phyloP scores from a whole-genome alignment of 2,888 invertebrate genomes.

The Volucella inanis region DNA sequence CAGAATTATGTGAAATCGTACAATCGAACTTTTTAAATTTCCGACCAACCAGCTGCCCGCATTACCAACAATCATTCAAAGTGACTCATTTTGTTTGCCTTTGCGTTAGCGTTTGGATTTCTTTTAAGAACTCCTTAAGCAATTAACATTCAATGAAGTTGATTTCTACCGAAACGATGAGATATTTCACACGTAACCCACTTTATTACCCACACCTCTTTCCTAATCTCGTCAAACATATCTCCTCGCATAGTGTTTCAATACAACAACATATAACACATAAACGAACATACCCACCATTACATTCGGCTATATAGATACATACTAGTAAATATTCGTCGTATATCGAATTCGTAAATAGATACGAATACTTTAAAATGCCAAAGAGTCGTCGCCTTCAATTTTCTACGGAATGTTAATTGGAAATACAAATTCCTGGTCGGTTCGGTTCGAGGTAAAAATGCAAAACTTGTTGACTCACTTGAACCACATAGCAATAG shows the following conservation, averaged over 20 bases:
- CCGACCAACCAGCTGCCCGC: neutral
- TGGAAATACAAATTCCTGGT: conserved; percentile 74
- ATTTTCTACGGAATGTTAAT: conserved; percentile 69
- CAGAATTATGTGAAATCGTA: too few species aligned
- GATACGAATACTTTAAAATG: conserved; percentile 44
- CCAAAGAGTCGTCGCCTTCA: conserved; percentile 66
- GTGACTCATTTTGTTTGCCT: conserved; percentile 40
- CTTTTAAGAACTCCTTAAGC: conserved; percentile 31
- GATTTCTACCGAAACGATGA: conserved; percentile 67
- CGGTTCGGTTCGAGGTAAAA: conserved; percentile 72
- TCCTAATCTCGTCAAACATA: conserved; percentile 64
- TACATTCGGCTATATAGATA: neutral
- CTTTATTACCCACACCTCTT: conserved; percentile 69
- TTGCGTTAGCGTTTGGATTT: neutral
- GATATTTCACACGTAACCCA: conserved; percentile 74
- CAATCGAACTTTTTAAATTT: neutral
- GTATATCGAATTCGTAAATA: conserved; percentile 45
- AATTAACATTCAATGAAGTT: conserved; percentile 66
- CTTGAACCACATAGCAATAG: conserved; percentile 64
- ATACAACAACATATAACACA: neutral
- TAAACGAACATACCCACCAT: neutral
- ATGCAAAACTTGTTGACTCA: conserved; percentile 74
- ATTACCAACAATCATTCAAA: neutral
- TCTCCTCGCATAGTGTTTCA: neutral
- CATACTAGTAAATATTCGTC: neutral